Base-by-base conservation (phyloP, 1,140 invertebrate species). In the Ooceraea biroi region DNA sequence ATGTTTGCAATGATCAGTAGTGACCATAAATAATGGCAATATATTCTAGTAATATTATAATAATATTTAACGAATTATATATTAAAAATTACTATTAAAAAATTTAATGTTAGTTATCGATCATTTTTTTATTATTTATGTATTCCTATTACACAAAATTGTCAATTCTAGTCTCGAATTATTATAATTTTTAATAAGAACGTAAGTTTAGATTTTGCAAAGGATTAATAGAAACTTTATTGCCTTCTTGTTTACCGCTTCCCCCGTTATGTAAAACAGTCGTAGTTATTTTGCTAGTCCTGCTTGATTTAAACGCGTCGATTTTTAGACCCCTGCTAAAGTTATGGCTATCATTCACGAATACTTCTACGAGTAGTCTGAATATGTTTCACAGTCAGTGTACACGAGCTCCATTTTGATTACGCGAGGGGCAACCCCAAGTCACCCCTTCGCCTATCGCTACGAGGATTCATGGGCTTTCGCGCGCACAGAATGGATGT, bases 371-470 rank as follows among this genome's bases (percentile, higher is more conserved):
- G 60, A 68, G 48, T 58, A 69, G 76, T 78, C 30, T 69, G 48
- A 78, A 86, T 60, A 83, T 77, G 36, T 87, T 76, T 4, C 36
- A 22, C 72, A 78, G 71, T 77, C 86, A 58, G 77, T 83, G 58
- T 48, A 58, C 52, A 50, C 27, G 58, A 44, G 46, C 83, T 84
- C 55, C 76, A 72, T 85, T 77, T 84, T 73, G 71, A 82, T 72
- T 73, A 46, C 76, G 36, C 3, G 12, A n/a, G 30, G n/a, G 41
- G 10, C 22, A 57, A 27, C 12, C 63, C 77, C 61, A 27, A n/a
- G 11, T 73, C 46, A 52, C 57, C 83, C 74, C 48, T 74, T 44
- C 72, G 41, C 55, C 72, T 71, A 73, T 83, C 1, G 55, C 36
- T 36, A 30, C n/a, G 50, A 58, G 58, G 69, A 78, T 83, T 88